Base-by-base conservation (phyloP, 1,140 invertebrate species). In the Procambarus clarkii region DNA sequence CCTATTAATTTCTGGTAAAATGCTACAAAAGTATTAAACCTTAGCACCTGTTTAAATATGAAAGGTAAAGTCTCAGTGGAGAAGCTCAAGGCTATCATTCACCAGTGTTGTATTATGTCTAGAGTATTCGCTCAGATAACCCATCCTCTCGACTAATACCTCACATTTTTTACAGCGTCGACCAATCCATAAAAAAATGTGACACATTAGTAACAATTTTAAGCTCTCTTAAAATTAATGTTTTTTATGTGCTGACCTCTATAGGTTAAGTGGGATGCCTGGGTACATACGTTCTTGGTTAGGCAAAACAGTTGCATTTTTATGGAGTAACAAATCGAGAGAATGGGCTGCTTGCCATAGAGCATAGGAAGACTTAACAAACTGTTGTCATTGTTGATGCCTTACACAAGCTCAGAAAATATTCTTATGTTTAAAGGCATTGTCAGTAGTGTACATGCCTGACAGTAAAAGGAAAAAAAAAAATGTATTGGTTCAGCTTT, bases 351-450 rank as follows among this genome's bases (percentile, higher is more conserved):
- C n/a, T n/a, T 24, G 13, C 79, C 11, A n/a, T 54, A 58, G 18
- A 81, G 79, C n/a, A 81, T 9, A 54, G 79, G 79, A 81, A 81
- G 79, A 81, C 79, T 81, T 34, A 48, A 48, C 21, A 81, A 54
- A 81, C 44, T 45, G 5, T 11, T 74, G 2, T 34, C 21, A 74
- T 34, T 74, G 69, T 74, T 21, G 0, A 34, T n/a, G 69, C 69
- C 24, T n/a, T 74, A 15, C 24, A 74, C 5, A 34, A 74, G 24
- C 69, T 74, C 5, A 34, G 24, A 34, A 74, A 34, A 74, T 74
- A 34, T 34, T 74, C 4, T 74, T 34, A 18, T 64, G 60, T 64
- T 9, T 74, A 74, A 74, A 34, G n/a, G 34, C 69, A 34, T 74
- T 34, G 34, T 34, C 34, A 34, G 34, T 34, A 54, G 8, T 54